These are phyloP conservation scores for Aproaerema taeniolella DNA, from an alignment of 2,888 invertebrate species.

Conservation along the genomic window DNA sequence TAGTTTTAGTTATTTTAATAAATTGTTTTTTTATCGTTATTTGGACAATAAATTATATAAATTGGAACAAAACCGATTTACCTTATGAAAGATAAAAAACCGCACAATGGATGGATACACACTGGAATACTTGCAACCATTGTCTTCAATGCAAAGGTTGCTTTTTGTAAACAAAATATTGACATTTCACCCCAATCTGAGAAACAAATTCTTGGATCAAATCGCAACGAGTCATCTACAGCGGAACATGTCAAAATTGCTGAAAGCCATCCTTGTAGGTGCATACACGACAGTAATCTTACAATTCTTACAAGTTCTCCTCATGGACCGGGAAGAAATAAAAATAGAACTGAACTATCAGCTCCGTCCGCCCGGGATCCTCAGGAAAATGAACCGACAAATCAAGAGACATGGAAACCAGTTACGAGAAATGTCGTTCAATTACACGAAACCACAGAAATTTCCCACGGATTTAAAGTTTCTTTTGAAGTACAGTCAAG, in stretches of 20 bases:
- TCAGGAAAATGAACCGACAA: conserved; percentile 29
- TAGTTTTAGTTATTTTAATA: too few relatives aligned
- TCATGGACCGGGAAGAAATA: conserved; percentile 24
- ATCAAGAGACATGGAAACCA: conserved; percentile 26
- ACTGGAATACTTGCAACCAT: too few relatives aligned
- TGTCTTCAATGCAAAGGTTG: too few relatives aligned
- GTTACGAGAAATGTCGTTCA: conserved; percentile 24
- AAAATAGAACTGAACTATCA: conserved; percentile 42
- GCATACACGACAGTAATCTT: conserved; percentile 37
- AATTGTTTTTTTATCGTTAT: too few relatives aligned
- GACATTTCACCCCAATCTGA: too few relatives aligned
- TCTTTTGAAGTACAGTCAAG: conserved; percentile 44
- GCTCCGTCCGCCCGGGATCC: conserved; percentile 21
- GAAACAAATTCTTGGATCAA: too few relatives aligned
- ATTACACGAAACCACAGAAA: conserved; percentile 29
- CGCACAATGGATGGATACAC: too few relatives aligned
- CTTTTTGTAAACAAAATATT: too few relatives aligned
- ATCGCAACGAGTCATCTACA: too few relatives aligned
- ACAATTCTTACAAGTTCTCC: conserved; percentile 31
- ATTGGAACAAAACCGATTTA: too few relatives aligned
- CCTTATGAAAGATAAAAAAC: too few relatives aligned
- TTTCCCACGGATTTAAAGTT: conserved; percentile 48
- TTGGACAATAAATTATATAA: too few relatives aligned
- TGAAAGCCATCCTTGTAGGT: conserved; percentile 33
- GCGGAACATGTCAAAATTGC: conserved; percentile 40